These are phyloP conservation scores for Pseudomyrmex flavicornis DNA, from an alignment of 1,140 invertebrate genomes.

Conservation along the genomic window DNA sequence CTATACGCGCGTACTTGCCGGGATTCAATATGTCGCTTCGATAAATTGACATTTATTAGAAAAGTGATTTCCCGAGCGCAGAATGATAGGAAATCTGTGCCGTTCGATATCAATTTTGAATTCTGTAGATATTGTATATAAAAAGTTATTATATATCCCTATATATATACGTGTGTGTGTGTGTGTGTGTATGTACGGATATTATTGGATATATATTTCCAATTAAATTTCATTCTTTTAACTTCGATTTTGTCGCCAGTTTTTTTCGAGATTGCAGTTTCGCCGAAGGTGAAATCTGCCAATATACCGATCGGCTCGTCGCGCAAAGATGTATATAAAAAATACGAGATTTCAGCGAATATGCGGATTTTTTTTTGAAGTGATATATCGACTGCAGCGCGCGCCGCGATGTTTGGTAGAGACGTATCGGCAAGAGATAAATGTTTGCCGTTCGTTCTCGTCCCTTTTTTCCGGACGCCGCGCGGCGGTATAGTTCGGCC, in stretches of 20 bases:
- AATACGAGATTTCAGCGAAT: no score
- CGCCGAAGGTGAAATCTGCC: no score
- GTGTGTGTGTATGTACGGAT: no score
- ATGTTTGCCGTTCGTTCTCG: constrained; percentile 53
- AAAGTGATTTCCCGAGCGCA: not conserved
- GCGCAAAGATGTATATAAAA: no score
- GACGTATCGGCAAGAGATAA: constrained; percentile 45
- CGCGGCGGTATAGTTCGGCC: constrained; percentile 27
- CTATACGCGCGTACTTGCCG: constrained; percentile 4
- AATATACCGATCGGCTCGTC: no score
- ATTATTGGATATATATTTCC: no score
- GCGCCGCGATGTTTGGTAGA: not conserved
- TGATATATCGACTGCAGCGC: not conserved
- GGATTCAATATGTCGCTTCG: not conserved
- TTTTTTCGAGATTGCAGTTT: no score
- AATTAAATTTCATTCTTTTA: no score
- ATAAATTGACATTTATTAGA: constrained; percentile 28
- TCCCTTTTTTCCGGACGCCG: constrained; percentile 29
- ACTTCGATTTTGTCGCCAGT: no score
- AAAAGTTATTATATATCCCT: not conserved
- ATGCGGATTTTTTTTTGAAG: not conserved
- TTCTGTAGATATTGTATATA: not conserved
- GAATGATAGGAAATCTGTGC: not conserved
- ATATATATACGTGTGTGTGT: no score
- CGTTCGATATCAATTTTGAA: not conserved